These are phyloP conservation scores for Phrynosoma platyrhinos DNA, from an alignment of 2,113 vertebrate species.

Conservation along the genomic window DNA sequence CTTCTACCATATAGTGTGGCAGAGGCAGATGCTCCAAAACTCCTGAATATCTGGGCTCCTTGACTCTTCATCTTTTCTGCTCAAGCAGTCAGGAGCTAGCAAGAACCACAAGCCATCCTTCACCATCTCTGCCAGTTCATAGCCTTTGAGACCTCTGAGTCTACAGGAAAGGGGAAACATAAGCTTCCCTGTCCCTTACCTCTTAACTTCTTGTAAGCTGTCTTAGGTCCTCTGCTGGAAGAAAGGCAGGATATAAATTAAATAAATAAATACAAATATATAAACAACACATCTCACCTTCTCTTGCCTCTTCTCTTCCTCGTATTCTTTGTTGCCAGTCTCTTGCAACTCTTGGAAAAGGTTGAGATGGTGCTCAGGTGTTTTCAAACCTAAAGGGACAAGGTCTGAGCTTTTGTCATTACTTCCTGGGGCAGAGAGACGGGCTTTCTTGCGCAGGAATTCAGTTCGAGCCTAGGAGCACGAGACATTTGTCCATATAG, in stretches of 20 bases:
- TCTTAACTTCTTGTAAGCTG: no score
- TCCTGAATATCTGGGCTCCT: neutral
- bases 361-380: constrained; percentile 75
- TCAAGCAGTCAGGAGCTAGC: neutral
- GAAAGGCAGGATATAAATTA: neutral
- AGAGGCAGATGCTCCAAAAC: neutral
- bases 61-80: neutral
- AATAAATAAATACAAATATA: neutral
- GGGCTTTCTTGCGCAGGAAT: constrained; percentile 82
- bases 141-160: neutral
- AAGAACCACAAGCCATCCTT: neutral
- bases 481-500: neutral
- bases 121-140: neutral
- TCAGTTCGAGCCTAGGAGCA: constrained; percentile 85
- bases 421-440: constrained; percentile 53
- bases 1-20: no score
- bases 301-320: constrained; percentile 87
- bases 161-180: neutral
- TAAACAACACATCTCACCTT: constrained; percentile 70
- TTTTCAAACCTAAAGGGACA: constrained; percentile 23
- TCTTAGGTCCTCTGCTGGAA: no score
- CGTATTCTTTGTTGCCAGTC: constrained; percentile 84
- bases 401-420: constrained; percentile 12
- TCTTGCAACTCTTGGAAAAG: constrained; percentile 85
- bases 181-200: no score